Conservation (phyloP, 2,888 invertebrate genomes). For the Dromius quadrimaculatus region DNA sequence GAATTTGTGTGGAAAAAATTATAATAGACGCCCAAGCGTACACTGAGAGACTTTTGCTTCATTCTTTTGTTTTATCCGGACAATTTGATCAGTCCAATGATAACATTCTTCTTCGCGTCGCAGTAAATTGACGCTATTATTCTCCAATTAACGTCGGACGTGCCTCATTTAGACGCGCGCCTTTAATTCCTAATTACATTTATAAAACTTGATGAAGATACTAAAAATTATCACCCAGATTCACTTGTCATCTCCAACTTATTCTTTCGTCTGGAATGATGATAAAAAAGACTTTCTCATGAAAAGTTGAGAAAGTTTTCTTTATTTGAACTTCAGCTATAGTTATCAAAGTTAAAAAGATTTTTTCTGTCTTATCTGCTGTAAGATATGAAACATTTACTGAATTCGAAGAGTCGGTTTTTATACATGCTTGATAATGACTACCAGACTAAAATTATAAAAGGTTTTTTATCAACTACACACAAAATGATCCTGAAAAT, state of each 20-base stretch:
- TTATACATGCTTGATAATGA: too few relatives aligned
- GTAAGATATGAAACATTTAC: neutral
- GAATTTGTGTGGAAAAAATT: too few relatives aligned
- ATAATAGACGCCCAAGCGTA: too few relatives aligned
- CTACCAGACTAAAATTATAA: too few relatives aligned
- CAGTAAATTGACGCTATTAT: constrained; percentile 41
- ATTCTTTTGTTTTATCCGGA: too few relatives aligned
- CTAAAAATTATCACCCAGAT: constrained; percentile 37
- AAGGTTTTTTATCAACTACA: too few relatives aligned
- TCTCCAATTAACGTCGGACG: constrained; percentile 42
- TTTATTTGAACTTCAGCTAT: constrained; percentile 5
- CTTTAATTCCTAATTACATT: constrained; percentile 45
- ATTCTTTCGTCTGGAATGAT: constrained; percentile 10
- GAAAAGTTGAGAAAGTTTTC: constrained; percentile 20
- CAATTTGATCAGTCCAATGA: neutral
- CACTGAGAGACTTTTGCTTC: too few relatives aligned
- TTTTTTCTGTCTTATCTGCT: constrained; percentile 2
- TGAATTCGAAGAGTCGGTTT: too few relatives aligned
- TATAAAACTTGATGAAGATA: constrained; percentile 44
- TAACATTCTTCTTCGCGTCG: neutral
- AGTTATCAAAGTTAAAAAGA: neutral
- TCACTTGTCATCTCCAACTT: constrained; percentile 25
- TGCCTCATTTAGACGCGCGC: constrained; percentile 42
- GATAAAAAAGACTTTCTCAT: constrained; percentile 14
- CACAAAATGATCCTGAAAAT: too few relatives aligned